Evolutionary conservation across 2,888 invertebrate genomes (phyloP), one percentile per base, ranked within the genome.

Genomic region (Orthosia incerta): DNA sequence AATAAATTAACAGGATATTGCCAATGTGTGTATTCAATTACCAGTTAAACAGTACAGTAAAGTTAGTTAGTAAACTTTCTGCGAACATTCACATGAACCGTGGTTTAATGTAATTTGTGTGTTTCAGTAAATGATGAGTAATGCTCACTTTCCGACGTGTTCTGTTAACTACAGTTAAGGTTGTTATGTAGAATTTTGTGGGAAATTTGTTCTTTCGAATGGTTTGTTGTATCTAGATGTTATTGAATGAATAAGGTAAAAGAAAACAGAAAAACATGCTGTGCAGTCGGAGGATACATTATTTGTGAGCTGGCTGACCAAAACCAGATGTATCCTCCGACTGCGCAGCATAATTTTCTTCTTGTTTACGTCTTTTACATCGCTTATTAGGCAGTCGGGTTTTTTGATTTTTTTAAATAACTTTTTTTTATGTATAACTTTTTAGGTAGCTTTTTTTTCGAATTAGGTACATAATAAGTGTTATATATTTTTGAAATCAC

Each of bases 71-170:
- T 9, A 39, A 75, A 83, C 39, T 80, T 75, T 66, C 26, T 60
- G 56, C 26, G 15, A 65, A 76, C 64, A n/a, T 23, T 39, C 48
- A 46, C 55, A 18, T 56, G 46, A 55, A 50, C 53, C 26, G 31
- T 11, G 50, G 63, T 20, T 39, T 80, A 83, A 83, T 80, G 71
- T 64, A 48, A 75, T 70, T 80, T 69, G 53, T 75, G 39, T 80
- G 80, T 81, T 72, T 50, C 51, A 59, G 31, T 57, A 68, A 75
- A 82, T 82, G 67, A 57, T 72, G 72, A 83, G 50, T 83, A 57
- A 82, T 84, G 80, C 57, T 66, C 50, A 11, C 20, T 80, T 74
- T 66, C 71, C 75, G 56, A 56, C 56, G 18, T 56, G 45, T 79
- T 67, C 60, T 48, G 60, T 39, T 66, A 74, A 60, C 70, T 55